Evolutionary conservation across 1,140 invertebrate species (phyloP).

Genomic region (Acyrthosiphon pisum): DNA sequence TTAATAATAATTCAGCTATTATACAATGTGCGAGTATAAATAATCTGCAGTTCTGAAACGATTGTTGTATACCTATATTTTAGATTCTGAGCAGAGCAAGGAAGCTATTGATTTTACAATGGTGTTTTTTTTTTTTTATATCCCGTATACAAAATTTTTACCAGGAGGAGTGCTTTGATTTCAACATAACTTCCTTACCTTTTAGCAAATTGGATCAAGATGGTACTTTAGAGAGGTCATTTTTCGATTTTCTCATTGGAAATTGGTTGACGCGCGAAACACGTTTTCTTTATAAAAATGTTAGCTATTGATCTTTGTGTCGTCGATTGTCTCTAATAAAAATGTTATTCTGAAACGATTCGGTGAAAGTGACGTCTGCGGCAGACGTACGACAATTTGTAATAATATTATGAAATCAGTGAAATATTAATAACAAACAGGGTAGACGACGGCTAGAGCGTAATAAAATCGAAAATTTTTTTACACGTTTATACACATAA

Average conservation of each 20-base stretch:
- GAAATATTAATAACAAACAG: background rate
- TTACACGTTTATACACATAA: no score
- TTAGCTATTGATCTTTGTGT: background rate
- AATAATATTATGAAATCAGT: background rate
- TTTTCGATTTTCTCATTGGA: no score
- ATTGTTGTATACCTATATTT: no score
- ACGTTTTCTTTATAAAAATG: background rate
- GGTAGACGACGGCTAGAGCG: background rate
- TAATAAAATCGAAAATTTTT: background rate
- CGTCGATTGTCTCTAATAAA: background rate
- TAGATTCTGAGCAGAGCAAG: no score
- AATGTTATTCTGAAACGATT: background rate
- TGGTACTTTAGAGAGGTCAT: no score
- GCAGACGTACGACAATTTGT: background rate
- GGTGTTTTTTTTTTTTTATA: no score
- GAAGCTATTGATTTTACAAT: no score
- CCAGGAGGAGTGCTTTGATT: no score
- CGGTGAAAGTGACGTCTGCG: slow-evolving; percentile 10
- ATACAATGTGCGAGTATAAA: background rate
- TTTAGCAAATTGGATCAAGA: no score
- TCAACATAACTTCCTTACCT: no score
- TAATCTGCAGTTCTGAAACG: background rate
- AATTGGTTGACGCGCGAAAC: background rate
- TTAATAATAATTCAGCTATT: background rate
- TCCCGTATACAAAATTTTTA: no score